Evolutionary conservation across 1,140 invertebrate species (phyloP).

Genomic region (Zelostemma sp.): DNA sequence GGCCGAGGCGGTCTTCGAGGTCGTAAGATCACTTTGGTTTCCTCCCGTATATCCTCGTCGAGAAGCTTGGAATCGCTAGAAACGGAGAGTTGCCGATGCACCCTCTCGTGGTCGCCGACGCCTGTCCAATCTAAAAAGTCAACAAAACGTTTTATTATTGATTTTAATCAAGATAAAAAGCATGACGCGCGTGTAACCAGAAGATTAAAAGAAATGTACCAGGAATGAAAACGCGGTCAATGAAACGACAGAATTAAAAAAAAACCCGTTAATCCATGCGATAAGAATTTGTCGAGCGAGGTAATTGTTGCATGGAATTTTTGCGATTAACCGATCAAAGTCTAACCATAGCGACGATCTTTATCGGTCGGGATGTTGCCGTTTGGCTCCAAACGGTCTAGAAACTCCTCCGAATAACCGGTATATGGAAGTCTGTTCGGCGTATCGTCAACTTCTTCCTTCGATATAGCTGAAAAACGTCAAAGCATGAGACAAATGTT

Average conservation of each 20-base stretch:
- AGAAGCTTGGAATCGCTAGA: constrained; percentile 91
- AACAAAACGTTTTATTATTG: constrained; percentile 5
- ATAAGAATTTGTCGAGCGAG: too few relatives aligned
- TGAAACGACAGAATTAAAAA: too few relatives aligned
- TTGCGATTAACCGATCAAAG: too few relatives aligned
- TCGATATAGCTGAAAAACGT: constrained; percentile 76
- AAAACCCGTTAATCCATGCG: too few relatives aligned
- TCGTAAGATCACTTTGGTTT: constrained; percentile 87
- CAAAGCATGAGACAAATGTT: neutral
- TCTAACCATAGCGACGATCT: constrained; percentile 57
- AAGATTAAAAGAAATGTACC: too few relatives aligned
- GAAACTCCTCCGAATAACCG: constrained; percentile 91
- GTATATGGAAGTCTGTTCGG: constrained; percentile 80
- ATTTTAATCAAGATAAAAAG: too few relatives aligned
- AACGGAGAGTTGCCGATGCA: constrained; percentile 88
- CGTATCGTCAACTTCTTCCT: constrained; percentile 79
- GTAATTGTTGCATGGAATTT: too few relatives aligned
- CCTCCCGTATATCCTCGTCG: constrained; percentile 86
- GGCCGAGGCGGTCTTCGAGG: constrained; percentile 89
- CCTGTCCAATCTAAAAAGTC: constrained; percentile 80
- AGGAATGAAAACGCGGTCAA: too few relatives aligned
- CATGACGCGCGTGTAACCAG: too few relatives aligned
- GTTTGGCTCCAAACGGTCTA: constrained; percentile 90
- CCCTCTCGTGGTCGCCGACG: constrained; percentile 81
- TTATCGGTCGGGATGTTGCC: constrained; percentile 82